Evolutionary conservation across 2,113 vertebrate species (phyloP).

Genomic region (Channa maculata): DNA sequence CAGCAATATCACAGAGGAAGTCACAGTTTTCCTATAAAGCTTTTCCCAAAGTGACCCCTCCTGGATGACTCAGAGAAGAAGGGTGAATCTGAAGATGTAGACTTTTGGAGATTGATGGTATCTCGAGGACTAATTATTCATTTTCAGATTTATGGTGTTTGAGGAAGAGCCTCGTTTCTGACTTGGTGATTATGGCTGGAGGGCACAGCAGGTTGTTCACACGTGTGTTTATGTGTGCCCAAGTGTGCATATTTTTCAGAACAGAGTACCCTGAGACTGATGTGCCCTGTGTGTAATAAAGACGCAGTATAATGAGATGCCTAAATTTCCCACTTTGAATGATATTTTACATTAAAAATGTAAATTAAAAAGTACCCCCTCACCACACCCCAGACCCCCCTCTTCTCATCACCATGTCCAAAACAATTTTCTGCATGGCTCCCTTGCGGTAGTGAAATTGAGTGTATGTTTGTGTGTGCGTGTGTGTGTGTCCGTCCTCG

Average conservation of each 20-base stretch:
- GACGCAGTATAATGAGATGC: conserved; percentile 80
- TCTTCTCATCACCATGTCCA: conserved; percentile 80
- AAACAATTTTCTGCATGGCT: conserved; percentile 87
- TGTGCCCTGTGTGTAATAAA: conserved; percentile 76
- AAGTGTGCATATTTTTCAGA: conserved; percentile 52
- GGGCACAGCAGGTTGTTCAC: conserved; percentile 59
- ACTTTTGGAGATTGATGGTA: conserved; percentile 71
- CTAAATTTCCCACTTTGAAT: conserved; percentile 81
- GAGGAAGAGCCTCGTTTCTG: conserved; percentile 58
- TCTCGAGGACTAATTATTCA: conserved; percentile 67
- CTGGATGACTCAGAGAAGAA: background rate
- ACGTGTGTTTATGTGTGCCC: conserved; percentile 46
- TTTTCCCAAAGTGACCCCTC: conserved; percentile 49
- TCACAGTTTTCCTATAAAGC: conserved; percentile 1
- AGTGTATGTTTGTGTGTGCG: conserved; percentile 48
- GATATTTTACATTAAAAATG: conserved; percentile 85
- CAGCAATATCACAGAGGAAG: background rate
- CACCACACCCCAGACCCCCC: conserved; percentile 53
- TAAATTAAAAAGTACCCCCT: conserved; percentile 80
- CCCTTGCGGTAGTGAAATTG: conserved; percentile 64
- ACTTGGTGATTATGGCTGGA: conserved; percentile 60
- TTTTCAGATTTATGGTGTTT: conserved; percentile 66
- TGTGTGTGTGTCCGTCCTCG: conserved; percentile 52
- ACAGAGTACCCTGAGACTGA: conserved; percentile 68
- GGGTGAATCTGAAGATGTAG: conserved; percentile 34